Conservation (phyloP, 2,888 invertebrate genomes). For the Zaprionus lineosus region DNA sequence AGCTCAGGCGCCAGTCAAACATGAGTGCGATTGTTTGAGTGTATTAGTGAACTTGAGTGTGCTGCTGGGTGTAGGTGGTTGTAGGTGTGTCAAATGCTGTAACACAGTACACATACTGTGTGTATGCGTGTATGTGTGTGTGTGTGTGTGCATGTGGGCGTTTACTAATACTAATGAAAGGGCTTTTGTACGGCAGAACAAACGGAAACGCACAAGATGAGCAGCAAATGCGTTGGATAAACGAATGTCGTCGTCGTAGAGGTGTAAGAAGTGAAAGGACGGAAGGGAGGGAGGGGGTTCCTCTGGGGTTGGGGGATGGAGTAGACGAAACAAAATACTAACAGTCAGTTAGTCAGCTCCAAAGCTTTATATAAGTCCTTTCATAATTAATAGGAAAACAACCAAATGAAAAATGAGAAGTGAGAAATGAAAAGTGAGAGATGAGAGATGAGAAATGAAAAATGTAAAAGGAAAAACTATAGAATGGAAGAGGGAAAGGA, state of each 20-base stretch:
- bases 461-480: not conserved
- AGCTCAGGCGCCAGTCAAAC: constrained; percentile 52
- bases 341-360: not conserved
- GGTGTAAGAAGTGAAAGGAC: no score
- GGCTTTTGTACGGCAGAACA: constrained; percentile 34
- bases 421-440: no score
- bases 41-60: constrained; percentile 26
- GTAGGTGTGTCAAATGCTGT: no score
- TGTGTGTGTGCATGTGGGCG: constrained; percentile 12
- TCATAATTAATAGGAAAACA: not conserved
- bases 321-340: no score
- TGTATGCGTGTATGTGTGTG: constrained; percentile 1
- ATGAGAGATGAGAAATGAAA: not conserved
- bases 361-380: not conserved
- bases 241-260: constrained; percentile 6
- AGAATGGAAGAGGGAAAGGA: no score
- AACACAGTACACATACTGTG: not conserved
- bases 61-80: not conserved
- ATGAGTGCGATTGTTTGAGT: constrained; percentile 37
- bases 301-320: no score
- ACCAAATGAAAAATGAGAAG: not conserved
- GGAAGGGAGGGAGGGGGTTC: not conserved
- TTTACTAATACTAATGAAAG: constrained; percentile 66
- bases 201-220: constrained; percentile 47
- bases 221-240: constrained; percentile 36